Conservation (phyloP, 2,797 vertebrate species). For the Botia kubotai region DNA sequence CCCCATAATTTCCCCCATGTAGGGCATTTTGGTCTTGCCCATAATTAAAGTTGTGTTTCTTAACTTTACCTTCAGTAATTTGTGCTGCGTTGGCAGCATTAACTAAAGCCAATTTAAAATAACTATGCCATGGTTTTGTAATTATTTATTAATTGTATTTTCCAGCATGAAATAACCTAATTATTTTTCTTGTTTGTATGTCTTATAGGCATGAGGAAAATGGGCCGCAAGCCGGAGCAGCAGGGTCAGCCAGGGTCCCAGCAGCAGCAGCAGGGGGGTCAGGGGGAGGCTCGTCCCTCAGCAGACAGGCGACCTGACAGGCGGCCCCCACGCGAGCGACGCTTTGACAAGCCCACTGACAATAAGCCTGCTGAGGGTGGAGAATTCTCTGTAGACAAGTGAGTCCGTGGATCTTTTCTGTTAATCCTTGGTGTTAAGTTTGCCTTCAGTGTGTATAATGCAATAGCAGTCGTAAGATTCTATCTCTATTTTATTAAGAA, state of each 20-base stretch:
- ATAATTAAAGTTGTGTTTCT: background rate
- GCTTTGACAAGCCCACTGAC: slow-evolving; percentile 87
- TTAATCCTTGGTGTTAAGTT: background rate
- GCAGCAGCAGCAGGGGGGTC: slow-evolving; percentile 75
- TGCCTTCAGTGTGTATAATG: background rate
- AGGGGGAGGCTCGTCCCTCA: slow-evolving; percentile 90
- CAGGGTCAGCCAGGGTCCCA: slow-evolving; percentile 64
- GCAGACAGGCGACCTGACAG: slow-evolving; percentile 92
- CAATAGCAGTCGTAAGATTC: background rate
- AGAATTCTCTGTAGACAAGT: slow-evolving; percentile 97
- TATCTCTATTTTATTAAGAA: background rate
- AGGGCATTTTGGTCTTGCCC: background rate
- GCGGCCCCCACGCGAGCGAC: slow-evolving; percentile 88
- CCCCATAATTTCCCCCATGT: no score
- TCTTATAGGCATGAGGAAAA: slow-evolving; percentile 82
- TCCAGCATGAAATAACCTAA: no score
- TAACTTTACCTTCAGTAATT: background rate
- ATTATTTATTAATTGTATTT: no score
- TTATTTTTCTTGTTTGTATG: slow-evolving; percentile 11
- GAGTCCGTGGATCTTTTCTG: slow-evolving; percentile 64
- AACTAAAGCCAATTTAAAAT: background rate
- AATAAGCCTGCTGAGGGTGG: slow-evolving; percentile 95
- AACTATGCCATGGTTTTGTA: background rate
- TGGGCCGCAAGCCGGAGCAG: slow-evolving; percentile 95
- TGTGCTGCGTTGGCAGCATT: no score